Percentiles rank a stretch among this genome's conserved stretches.
phyloP scores from a whole-genome alignment of 2,888 invertebrate species.

The Hypselothyrea guttata region DNA sequence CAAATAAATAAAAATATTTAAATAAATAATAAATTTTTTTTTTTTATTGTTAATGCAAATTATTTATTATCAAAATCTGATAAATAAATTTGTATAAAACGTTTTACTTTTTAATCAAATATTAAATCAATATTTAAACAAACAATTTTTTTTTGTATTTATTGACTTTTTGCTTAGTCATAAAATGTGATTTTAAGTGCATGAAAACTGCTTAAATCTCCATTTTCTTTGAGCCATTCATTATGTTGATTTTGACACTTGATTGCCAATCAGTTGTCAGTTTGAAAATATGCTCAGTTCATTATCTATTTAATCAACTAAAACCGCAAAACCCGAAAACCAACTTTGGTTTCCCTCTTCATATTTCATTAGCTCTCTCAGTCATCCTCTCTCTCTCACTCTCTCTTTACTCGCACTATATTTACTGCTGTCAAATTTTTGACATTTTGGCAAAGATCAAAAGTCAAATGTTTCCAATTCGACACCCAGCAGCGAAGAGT shows the following conservation, averaged over 20 bases:
- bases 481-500: conserved; percentile 7
- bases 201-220: no score
- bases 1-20: no score
- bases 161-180: no score
- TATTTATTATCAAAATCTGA: no score
- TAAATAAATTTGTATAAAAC: no score
- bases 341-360: conserved; percentile 8
- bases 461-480: conserved; percentile 51
- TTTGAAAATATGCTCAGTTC: conserved; percentile 18
- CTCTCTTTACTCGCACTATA: not conserved
- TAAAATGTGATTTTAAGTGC: no score
- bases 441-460: conserved; percentile 58
- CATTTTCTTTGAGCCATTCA: not conserved
- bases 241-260: conserved; percentile 7
- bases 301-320: conserved; percentile 32
- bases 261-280: conserved; percentile 15
- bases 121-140: no score
- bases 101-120: no score
- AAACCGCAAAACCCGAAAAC: conserved; percentile 5
- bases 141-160: no score
- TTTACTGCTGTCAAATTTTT: conserved; percentile 48
- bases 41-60: no score
- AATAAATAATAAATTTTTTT: no score
- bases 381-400: not conserved
- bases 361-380: conserved; percentile 16